Evolutionary conservation across 1,140 invertebrate genomes (phyloP), one percentile per base, ranked within the genome.

Genomic region (Trigoniulus corallinus): DNA sequence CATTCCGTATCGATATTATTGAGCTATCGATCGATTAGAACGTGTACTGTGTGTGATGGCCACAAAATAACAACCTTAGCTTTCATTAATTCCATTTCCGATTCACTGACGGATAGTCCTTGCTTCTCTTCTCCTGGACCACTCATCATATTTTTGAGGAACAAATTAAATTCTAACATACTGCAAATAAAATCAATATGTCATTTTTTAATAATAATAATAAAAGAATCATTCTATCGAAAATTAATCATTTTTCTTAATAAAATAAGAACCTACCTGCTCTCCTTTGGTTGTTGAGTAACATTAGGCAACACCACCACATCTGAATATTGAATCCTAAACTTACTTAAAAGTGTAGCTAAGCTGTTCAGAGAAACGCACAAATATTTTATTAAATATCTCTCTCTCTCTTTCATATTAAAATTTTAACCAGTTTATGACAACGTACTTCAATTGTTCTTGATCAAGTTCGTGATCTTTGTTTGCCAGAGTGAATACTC

Each of bases 401-500:
- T 2, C 4, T 24, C 18, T 10, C 4, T 7, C 18, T 18, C 3
- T 10, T 24, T 21, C 22, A 46, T 22, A 3, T 24, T 4, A 24
- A 24, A 13, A 22, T 18, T 2, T 18, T 46, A 46, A 24, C 13
- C 44, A 20, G 10, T 12, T 13, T 25, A 13, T 22, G 44, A 13
- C 10, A 20, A 59, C 59, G 61, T 62, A 74, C 72, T 68, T 69
- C 57, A 67, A 61, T 55, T 74, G 70, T 57, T 74, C 72, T 29
- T 66, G 59, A 56, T 72, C 69, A 34, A 74, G 56, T 52, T 73
- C 71, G 53, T 68, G 65, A 26, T 79, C 81, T 57, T 84, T 80
- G 64, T 87, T 89, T 27, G 84, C 81, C 52, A 94, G 68, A 27
- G 89, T 82, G 67, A 96, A 96, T 25, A 98, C 81, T 48, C 92